Base-by-base conservation (phyloP, 2,888 invertebrate species). In the Tigriopus californicus region DNA sequence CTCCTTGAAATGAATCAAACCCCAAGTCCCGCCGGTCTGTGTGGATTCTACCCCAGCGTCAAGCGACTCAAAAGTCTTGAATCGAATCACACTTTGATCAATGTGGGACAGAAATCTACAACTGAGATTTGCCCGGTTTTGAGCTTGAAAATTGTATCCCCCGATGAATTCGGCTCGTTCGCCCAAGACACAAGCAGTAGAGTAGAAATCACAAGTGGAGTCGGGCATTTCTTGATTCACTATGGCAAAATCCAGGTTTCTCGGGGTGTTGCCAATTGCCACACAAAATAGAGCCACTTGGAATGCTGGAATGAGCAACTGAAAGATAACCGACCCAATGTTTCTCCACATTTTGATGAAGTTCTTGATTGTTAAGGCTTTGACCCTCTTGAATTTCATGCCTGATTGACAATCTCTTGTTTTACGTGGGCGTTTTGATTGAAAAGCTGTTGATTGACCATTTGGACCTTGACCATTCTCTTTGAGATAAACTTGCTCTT, bases 271-370 rank as follows among this genome's bases (percentile, higher is more conserved):
- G 40, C 57, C 60, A 15, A 64, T 67, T 63, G 70, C 69, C 47
- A 69, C 63, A 63, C 70, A 71, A 65, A 71, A 71, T 40, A 72
- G 64, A 1, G 68, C 64, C 51, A 70, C 70, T 65, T 72, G 70
- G 3, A 71, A 62, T 0, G 69, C 64, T 1, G 71, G 72, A 52
- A 71, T 63, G 41, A 72, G 63, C 61, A 72, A 71, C 63, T 70
- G 67, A 64, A 72, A 72, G 52, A 70, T 58, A 47, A 71, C 64
- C 59, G 62, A 62, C 48, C 88, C 88, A 62, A 89, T 85, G 72
- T 89, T 89, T 55, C 89, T 76, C 87, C 88, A 88, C 86, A 89
- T 88, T 41, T 86, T 76, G 55, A 89, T 74, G 75, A 89, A 87
- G 73, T 89, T 89, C 76, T 90, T 89, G 68, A 83, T 82, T 63